These are phyloP conservation scores for Tenthredo scrophulariae DNA, from an alignment of 2,888 invertebrate species.

Conservation along the genomic window DNA sequence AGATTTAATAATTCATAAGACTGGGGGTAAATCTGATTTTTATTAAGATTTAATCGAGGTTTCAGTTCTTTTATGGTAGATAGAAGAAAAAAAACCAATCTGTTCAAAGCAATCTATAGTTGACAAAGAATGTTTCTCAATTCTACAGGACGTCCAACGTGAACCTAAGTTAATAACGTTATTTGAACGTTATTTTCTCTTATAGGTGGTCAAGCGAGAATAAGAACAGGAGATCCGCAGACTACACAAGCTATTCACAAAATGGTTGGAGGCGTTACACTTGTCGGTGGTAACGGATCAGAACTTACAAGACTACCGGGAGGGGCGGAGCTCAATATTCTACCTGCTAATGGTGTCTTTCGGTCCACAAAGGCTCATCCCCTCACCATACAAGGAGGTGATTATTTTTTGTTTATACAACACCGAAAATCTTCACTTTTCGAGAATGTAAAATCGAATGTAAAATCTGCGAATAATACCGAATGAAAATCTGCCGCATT, in stretches of 20 bases:
- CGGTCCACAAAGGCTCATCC: slow-evolving; percentile 72
- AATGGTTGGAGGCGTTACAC: slow-evolving; percentile 76
- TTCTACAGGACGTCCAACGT: slow-evolving; percentile 18
- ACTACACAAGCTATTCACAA: slow-evolving; percentile 75
- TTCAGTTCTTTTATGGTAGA: neutral
- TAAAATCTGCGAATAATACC: no score
- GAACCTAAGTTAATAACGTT: slow-evolving; percentile 25
- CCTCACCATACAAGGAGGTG: slow-evolving; percentile 74
- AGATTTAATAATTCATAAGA: neutral
- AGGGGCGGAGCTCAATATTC: slow-evolving; percentile 76
- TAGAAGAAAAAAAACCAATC: neutral
- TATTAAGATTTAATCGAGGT: neutral
- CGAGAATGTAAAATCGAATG: neutral
- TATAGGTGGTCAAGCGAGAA: slow-evolving; percentile 74
- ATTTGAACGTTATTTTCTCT: slow-evolving; percentile 41
- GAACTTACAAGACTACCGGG: slow-evolving; percentile 77
- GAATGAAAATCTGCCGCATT: no score
- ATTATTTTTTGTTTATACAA: slow-evolving; percentile 39
- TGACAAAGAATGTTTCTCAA: slow-evolving; percentile 13
- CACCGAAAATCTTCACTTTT: neutral
- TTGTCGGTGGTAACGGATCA: slow-evolving; percentile 74
- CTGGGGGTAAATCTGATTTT: neutral
- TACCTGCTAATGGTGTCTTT: slow-evolving; percentile 76
- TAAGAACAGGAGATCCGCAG: slow-evolving; percentile 70
- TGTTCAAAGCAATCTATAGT: neutral